Conservation (phyloP, 2,888 invertebrate genomes). For the Notodonta ziczac region DNA sequence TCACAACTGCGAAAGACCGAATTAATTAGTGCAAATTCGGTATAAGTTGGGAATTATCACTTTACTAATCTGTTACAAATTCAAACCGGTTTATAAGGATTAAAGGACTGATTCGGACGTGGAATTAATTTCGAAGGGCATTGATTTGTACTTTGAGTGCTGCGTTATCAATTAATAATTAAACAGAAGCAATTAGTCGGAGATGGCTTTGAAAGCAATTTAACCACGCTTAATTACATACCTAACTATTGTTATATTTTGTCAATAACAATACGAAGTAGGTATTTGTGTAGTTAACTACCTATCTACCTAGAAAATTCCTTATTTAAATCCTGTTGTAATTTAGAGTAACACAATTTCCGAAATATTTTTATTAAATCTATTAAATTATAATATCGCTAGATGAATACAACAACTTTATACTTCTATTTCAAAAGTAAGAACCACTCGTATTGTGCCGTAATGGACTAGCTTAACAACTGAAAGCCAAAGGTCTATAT, state of each 20-base stretch:
- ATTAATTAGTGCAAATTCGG: constrained; percentile 30
- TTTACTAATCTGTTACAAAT: constrained; percentile 28
- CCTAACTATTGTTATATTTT: too few species aligned
- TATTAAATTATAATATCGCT: too few species aligned
- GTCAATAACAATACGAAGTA: background rate
- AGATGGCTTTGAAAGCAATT: background rate
- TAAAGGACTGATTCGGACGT: constrained; percentile 17
- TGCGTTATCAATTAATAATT: background rate
- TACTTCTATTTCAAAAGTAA: too few species aligned
- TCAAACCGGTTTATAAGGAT: constrained; percentile 21
- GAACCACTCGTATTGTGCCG: too few species aligned
- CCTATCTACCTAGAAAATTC: too few species aligned
- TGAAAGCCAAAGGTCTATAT: too few species aligned
- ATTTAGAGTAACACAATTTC: too few species aligned
- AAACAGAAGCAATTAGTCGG: background rate
- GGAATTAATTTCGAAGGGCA: constrained; percentile 18
- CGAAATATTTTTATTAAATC: too few species aligned
- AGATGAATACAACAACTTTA: too few species aligned
- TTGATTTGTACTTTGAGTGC: constrained; percentile 1
- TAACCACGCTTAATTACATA: background rate
- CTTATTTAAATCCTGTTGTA: too few species aligned
- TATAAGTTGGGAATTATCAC: constrained; percentile 32
- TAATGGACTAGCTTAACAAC: too few species aligned
- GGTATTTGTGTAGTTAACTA: too few species aligned
- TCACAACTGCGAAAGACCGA: constrained; percentile 21